Percentiles rank a stretch among this genome's conserved stretches.
phyloP scores from a whole-genome alignment of 2,888 invertebrate species.

The Microctonus hyperodae region DNA sequence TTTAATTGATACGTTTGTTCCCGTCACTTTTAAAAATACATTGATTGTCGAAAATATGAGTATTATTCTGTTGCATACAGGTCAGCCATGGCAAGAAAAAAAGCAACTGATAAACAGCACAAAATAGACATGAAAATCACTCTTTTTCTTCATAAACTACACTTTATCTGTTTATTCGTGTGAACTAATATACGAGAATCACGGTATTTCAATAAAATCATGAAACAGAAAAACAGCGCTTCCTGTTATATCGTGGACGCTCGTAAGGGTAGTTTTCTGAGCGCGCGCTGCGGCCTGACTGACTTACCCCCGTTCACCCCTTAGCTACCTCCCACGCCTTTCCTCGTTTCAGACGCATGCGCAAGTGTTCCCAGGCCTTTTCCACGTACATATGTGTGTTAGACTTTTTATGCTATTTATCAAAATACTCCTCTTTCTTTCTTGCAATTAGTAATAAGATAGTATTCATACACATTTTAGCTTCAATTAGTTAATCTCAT shows the following conservation, averaged over 20 bases:
- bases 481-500: too few relatives aligned
- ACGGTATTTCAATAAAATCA: neutral
- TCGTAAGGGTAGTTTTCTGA: conserved; percentile 61
- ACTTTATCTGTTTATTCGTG: neutral
- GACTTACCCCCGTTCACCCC: conserved; percentile 60
- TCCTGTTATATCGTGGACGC: conserved; percentile 41
- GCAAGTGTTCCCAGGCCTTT: conserved; percentile 14
- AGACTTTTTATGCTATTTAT: conserved; percentile 13
- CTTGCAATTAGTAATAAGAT: neutral
- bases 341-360: conserved; percentile 30
- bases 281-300: conserved; percentile 64
- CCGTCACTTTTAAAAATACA: neutral
- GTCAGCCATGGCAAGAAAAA: too few relatives aligned
- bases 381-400: conserved; percentile 4
- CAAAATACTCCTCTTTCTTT: neutral
- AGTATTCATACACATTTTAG: too few relatives aligned
- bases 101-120: neutral
- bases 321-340: conserved; percentile 39
- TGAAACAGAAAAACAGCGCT: conserved; percentile 15
- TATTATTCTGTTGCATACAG: neutral
- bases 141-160: neutral
- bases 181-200: neutral
- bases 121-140: neutral
- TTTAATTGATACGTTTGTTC: neutral
- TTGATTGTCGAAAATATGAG: neutral